Evolutionary conservation across 2,888 invertebrate species (phyloP).

Genomic region (Arge pagana): DNA sequence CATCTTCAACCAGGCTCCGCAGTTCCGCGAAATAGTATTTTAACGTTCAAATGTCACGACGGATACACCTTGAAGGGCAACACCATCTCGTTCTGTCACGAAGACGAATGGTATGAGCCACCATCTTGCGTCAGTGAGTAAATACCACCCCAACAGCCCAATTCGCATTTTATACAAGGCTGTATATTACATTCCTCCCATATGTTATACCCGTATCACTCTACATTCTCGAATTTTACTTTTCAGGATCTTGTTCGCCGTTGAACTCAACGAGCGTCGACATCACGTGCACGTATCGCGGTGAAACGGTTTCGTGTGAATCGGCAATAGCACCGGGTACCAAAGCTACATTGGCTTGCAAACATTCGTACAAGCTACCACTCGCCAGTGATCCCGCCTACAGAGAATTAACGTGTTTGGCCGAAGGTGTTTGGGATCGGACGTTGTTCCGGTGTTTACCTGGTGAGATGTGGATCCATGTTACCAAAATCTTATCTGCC

Average conservation of each 20-base stretch:
- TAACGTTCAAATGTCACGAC: constrained; percentile 40
- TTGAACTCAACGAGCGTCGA: constrained; percentile 37
- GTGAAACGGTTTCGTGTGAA: constrained; percentile 35
- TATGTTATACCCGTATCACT: too few relatives aligned
- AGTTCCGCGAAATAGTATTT: constrained; percentile 37
- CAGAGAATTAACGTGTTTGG: constrained; percentile 36
- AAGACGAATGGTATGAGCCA: constrained; percentile 36
- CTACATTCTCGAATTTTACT: too few relatives aligned
- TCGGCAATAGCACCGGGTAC: constrained; percentile 38
- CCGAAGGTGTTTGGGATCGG: constrained; percentile 38
- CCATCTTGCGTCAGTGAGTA: constrained; percentile 37
- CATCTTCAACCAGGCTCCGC: constrained; percentile 35
- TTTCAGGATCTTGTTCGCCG: constrained; percentile 36
- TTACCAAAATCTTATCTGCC: too few relatives aligned
- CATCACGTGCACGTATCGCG: constrained; percentile 35
- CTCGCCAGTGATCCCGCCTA: constrained; percentile 41
- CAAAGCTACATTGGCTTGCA: constrained; percentile 40
- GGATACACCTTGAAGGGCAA: constrained; percentile 41
- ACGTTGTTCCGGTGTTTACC: constrained; percentile 38
- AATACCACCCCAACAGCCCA: too few relatives aligned
- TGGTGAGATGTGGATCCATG: too few relatives aligned
- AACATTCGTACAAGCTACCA: constrained; percentile 39
- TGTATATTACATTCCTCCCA: not conserved
- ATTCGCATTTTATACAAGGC: too few relatives aligned
- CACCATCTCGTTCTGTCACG: constrained; percentile 36